Evolutionary conservation across 2,888 invertebrate species (phyloP), one percentile per base, ranked within the genome.

Genomic region (Nysson spinosus): DNA sequence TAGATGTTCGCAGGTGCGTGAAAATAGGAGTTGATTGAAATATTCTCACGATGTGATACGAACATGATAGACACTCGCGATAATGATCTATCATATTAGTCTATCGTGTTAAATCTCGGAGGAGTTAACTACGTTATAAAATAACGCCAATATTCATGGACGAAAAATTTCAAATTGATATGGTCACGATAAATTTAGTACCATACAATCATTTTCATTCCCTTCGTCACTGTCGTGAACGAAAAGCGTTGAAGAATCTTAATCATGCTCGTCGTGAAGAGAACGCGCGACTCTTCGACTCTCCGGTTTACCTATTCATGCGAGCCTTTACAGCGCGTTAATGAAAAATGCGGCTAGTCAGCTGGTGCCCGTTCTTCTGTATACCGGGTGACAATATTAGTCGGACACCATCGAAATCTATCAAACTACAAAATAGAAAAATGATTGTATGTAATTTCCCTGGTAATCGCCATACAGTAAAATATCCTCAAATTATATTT

Each of bases 271-370:
- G 58, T 49, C 62, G 69, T 42, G 63, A 47, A 69, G 44, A 62
- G 61, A 67, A 55, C 64, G 69, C 60, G 55, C 70, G 62, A 63
- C 73, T 67, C 72, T 69, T 69, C 63, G 58, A 55, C 73, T 75
- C 72, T 72, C 64, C 60, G 75, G 69, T 78, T 82, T 79, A 81
- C 70, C 82, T 84, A 84, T 84, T 84, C 84, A 84, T 82, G 72
- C 78, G 72, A 69, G 73, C 80, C 83, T 83, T 84, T 84, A 78
- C 78, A 83, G 71, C 76, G 82, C 75, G 84, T 84, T 84, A 84
- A 84, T 84, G 84, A 84, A 84, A 84, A 84, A 84, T 84, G 78
- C 80, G 79, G 66, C 80, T 75, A 72, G 80, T 82, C 82, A 81
- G 83, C 77, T 82, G 79, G 80, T 51, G 64, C 60, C 62, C 62